Base-by-base conservation (phyloP, 2,113 vertebrate species). In the Tachysurus fulvidraco region DNA sequence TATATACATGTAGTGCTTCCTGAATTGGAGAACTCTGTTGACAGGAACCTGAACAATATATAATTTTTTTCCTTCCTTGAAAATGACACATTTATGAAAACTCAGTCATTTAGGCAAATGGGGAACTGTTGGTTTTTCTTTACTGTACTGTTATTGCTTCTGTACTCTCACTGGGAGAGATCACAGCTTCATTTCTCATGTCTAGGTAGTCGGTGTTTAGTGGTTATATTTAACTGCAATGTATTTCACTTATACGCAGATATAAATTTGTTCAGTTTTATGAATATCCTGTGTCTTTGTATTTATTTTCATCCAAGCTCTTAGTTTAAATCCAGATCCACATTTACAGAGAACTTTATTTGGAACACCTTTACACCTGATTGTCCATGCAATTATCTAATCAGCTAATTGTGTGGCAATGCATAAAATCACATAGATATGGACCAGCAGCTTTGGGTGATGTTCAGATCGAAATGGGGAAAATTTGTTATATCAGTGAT, bases 151-250 rank as follows among this genome's bases (percentile, higher is more conserved):
- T 44, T 36, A 36, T 36, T 76, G 46, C n/a, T 80, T 36, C 77
- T 36, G 10, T 78, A 8, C 55, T 84, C 36, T n/a, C 2, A 28
- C 50, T 74, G 54, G 23, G 23, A 78, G 28, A 52, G 1, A 13
- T 50, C 57, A 76, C 55, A 85, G 57, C 7, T 65, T 85, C 55
- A 60, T 57, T 19, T 74, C 36, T 76, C n/a, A 77, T 30, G 36
- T 57, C 44, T 28, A 71, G 50, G 19, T 5, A 54, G 28, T 28
- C 82, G 57, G 25, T 1, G 14, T 71, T 73, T 23, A 8, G 19
- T 36, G 46, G 25, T 36, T 83, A 4, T 69, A 69, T 69, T 50
- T 46, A 83, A 69, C 54, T 21, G n/a, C 3, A 9, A 21, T 55
- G 0, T 14, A 83, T 71, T 55, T 71, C 28, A 23, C 28, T 4